Base-by-base conservation (phyloP, 92 coral and sea anemone species). In the Epizoanthus illoricatus region DNA sequence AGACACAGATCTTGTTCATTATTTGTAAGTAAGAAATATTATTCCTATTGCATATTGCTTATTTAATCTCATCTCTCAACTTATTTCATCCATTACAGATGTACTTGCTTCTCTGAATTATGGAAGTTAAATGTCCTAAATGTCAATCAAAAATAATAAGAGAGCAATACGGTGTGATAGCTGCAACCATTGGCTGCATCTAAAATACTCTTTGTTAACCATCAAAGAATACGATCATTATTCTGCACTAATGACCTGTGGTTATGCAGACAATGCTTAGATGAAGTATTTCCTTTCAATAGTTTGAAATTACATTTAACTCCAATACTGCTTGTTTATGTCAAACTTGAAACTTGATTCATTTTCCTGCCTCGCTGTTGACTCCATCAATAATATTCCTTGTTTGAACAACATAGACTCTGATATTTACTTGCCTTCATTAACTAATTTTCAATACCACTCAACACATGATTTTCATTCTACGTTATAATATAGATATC, bases 401-500 rank as follows among this genome's bases (percentile, higher is more conserved):
- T 86, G 74, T 65, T 87, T 89, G 15, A 81, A 89, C 20, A 64
- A 52, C 55, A 71, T 84, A 40, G 92, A 89, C 75, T 71, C 70
- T 63, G 90, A 89, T 42, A 42, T 55, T 15, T 74, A 89, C 19
- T 47, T 89, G 62, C 88, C 89, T 13, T 70, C 85, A 20, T 73
- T 78, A 73, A 72, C 83, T 55, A 83, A 86, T 81, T 86, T 86
- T 66, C 71, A 86, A 24, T 86, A 89, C 56, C 86, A 81, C 75
- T 47, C 79, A 63, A 75, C 61, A 17, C 85, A 89, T 86, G 87
- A 80, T 54, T 89, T 89, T 76, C 84, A 75, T 39, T 76, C 65
- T n/a, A n/a, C n/a, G n/a, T n/a, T n/a, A n/a, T 61, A 74, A 24
- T 66, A 15, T 70, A 28, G 87, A 84, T 74, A 69, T 57, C 63